These are phyloP conservation scores for Volucella zonaria DNA, from an alignment of 2,888 invertebrate species.

Conservation along the genomic window DNA sequence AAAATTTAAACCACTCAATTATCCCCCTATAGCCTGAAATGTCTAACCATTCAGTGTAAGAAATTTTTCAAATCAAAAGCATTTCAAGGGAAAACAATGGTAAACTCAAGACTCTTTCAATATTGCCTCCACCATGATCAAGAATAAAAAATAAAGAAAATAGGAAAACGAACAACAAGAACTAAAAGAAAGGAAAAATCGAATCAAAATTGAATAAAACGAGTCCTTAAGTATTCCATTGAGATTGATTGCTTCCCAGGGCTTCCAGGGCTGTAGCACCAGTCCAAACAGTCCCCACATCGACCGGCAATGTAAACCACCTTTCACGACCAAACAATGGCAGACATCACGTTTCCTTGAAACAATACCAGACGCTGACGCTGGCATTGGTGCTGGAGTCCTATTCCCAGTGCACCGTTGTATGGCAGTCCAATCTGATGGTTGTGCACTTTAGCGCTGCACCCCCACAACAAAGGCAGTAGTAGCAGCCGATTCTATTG, in stretches of 20 bases:
- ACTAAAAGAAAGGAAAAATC: too few relatives aligned
- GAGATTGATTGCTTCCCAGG: slow-evolving; percentile 65
- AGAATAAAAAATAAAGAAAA: slow-evolving; percentile 5
- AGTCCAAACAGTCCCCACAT: not conserved
- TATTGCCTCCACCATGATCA: not conserved
- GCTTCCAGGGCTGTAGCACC: not conserved
- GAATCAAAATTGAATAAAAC: slow-evolving; percentile 18
- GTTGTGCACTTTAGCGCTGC: slow-evolving; percentile 66
- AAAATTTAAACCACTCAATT: too few relatives aligned
- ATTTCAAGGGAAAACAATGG: too few relatives aligned
- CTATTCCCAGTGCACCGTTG: slow-evolving; percentile 52
- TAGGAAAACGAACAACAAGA: too few relatives aligned
- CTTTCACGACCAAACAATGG: slow-evolving; percentile 43
- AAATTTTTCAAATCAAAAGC: too few relatives aligned
- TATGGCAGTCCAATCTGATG: slow-evolving; percentile 52
- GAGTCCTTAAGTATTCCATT: slow-evolving; percentile 46
- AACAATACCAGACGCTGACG: slow-evolving; percentile 35
- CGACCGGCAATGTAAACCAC: slow-evolving; percentile 33
- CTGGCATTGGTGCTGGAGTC: not conserved
- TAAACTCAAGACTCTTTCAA: too few relatives aligned
- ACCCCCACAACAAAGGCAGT: slow-evolving; percentile 32
- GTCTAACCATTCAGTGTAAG: too few relatives aligned
- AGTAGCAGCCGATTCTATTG: slow-evolving; percentile 43
- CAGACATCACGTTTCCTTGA: slow-evolving; percentile 57
- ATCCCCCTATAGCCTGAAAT: too few relatives aligned